These are phyloP conservation scores for Pegoplata infirma DNA, from an alignment of 2,888 invertebrate species.

Conservation along the genomic window DNA sequence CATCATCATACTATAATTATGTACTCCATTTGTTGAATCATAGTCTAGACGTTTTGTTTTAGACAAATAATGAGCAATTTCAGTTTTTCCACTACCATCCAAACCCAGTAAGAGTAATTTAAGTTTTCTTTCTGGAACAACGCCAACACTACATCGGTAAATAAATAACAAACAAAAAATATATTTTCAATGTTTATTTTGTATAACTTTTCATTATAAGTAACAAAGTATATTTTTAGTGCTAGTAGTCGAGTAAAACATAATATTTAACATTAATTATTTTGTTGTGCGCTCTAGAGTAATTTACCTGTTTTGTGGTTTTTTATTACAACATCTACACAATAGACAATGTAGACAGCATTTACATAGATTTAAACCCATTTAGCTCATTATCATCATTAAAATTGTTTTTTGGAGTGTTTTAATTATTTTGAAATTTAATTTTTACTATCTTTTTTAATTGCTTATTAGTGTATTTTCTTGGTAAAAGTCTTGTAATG, in stretches of 20 bases:
- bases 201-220: slow-evolving; percentile 11
- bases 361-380: slow-evolving; percentile 65
- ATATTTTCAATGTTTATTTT: neutral
- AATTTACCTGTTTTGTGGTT: slow-evolving; percentile 57
- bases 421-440: slow-evolving; percentile 27
- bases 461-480: no score
- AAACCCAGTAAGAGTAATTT: slow-evolving; percentile 73
- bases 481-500: neutral
- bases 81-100: slow-evolving; percentile 73
- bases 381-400: slow-evolving; percentile 53
- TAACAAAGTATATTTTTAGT: slow-evolving; percentile 3
- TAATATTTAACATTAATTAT: slow-evolving; percentile 14
- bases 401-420: slow-evolving; percentile 30
- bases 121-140: slow-evolving; percentile 61
- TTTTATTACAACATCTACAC: slow-evolving; percentile 59
- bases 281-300: neutral
- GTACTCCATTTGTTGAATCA: slow-evolving; percentile 75
- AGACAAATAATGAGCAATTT: slow-evolving; percentile 71
- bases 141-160: slow-evolving; percentile 58
- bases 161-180: slow-evolving; percentile 41
- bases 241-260: neutral
- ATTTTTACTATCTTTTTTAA: neutral
- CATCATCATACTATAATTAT: slow-evolving; percentile 65
- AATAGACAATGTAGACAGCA: slow-evolving; percentile 45
- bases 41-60: slow-evolving; percentile 64